Base-by-base conservation (phyloP, 2,113 vertebrate species). In the Uria lomvia region DNA sequence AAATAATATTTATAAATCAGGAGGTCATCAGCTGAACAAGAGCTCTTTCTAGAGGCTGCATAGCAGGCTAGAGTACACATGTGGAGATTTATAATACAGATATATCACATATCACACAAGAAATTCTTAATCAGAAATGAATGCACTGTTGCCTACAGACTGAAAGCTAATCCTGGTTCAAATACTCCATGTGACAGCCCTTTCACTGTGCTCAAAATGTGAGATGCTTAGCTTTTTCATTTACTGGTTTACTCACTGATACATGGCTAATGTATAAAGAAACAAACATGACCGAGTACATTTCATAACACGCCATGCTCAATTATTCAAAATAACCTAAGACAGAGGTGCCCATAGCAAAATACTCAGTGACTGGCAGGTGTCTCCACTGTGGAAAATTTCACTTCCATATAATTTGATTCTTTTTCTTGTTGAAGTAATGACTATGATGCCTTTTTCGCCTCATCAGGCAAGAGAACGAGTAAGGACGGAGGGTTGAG, bases 201-300 rank as follows among this genome's bases (percentile, higher is more conserved):
- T 87, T 85, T 50, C 74, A 53, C 19, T 2, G 1, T 63, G 71
- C 56, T 67, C 75, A 90, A 56, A 86, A 73, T 26, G 20, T 5
- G 38, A 88, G 63, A 0, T 92, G 79, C 63, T 90, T 22, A 34
- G 56, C 65, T 80, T 86, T 77, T 62, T 62, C 63, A 86, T 81
- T 72, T 77, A 86, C 45, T 52, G 40, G 59, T 62, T 93, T 83
- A 92, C 12, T 77, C 90, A 74, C 72, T 55, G 76, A 94, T 58
- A 92, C 38, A 70, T 20, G 42, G 82, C 88, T 90, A 82, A 95
- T 65, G 88, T 86, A 90, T 67, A 80, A 74, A 90, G 88, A 93
- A 96, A 95, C 58, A 88, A 92, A 92, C 76, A 74, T 1, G 50
- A 90, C 21, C 3, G 6, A 86, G 42, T 52, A 50, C 52, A 63